A percentile compares a stretch with the other conserved stretches of the same genome.
Conservation (phyloP, 2,113 vertebrate species). For the Dasyprocta punctata region DNA sequence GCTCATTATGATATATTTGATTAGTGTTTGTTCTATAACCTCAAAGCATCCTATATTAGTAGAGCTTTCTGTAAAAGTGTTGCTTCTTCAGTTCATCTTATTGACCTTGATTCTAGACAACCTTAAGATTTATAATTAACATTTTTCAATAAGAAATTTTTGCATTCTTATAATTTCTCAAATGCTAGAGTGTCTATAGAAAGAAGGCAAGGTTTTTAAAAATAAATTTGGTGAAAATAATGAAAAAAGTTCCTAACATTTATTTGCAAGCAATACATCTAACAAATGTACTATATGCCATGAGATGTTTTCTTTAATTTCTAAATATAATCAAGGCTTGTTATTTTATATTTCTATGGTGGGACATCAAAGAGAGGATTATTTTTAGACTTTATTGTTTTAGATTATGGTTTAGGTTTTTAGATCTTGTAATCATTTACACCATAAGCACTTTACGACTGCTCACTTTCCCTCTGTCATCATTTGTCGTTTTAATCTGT, state of each 20-base stretch:
- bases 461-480: not conserved
- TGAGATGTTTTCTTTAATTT: not conserved
- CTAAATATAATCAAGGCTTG: not conserved
- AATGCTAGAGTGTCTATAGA: not conserved
- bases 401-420: not conserved
- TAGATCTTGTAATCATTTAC: not conserved
- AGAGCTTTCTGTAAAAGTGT: not conserved
- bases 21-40: not conserved
- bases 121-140: not conserved
- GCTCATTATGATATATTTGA: not conserved
- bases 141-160: not conserved
- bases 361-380: not conserved
- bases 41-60: not conserved
- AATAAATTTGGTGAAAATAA: conserved; percentile 1
- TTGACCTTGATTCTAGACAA: not conserved
- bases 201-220: not conserved
- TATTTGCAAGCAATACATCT: not conserved
- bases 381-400: not conserved
- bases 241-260: not conserved
- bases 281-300: not conserved
- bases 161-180: not conserved
- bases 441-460: not conserved
- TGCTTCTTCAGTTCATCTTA: not conserved
- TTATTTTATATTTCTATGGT: not conserved
- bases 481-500: not conserved